A percentile compares a stretch with the other conserved stretches of the same genome.
These are phyloP conservation scores for Bostrychus sinensis DNA, from an alignment of 2,113 vertebrate genomes.

Conservation along the genomic window DNA sequence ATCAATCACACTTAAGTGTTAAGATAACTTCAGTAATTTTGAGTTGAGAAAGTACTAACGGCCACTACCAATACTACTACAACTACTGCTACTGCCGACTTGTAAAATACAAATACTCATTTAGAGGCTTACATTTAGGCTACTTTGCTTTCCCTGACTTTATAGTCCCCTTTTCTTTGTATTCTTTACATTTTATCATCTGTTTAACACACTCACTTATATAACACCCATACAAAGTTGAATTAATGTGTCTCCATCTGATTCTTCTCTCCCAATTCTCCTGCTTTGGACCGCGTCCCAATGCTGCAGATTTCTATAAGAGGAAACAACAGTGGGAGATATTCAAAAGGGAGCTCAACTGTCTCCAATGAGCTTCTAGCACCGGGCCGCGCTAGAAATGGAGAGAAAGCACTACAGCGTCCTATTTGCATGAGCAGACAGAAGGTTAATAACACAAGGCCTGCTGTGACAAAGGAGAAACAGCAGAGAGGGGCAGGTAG, in stretches of 20 bases:
- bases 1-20: too few species aligned
- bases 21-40: too few species aligned
- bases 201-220: too few species aligned
- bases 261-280: neutral
- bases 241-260: conserved; percentile 21
- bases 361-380: conserved; percentile 43
- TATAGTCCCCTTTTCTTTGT: too few species aligned
- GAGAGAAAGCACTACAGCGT: conserved; percentile 36
- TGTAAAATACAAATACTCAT: too few species aligned
- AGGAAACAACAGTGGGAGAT: conserved; percentile 34
- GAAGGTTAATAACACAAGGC: conserved; percentile 79
- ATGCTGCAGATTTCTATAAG: conserved; percentile 44
- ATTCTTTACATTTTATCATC: too few species aligned
- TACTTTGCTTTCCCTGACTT: too few species aligned
- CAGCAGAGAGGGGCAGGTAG: conserved; percentile 52
- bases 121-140: too few species aligned
- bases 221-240: conserved; percentile 1
- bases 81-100: too few species aligned
- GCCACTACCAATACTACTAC: too few species aligned
- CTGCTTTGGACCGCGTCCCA: conserved; percentile 15
- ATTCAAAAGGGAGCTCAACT: conserved; percentile 51
- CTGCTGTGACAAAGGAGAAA: conserved; percentile 69
- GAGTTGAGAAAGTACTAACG: too few species aligned
- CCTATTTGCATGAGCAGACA: conserved; percentile 77
- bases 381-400: neutral